A percentile compares a stretch with the other conserved stretches of the same genome.
phyloP scores from a whole-genome alignment of 2,797 vertebrate species.

The Carcharodon carcharias region DNA sequence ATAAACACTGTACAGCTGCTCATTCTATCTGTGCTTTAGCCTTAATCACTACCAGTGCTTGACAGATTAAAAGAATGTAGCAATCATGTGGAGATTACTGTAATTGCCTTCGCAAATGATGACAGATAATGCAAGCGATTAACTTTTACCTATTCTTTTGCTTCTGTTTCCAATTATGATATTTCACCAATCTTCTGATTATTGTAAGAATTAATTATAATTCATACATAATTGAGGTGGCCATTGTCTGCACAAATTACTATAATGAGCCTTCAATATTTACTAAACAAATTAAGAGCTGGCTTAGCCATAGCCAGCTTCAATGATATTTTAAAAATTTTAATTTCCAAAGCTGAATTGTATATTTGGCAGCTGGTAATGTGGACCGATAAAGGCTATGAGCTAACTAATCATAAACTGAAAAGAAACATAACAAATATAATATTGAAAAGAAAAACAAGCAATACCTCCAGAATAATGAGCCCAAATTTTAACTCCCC shows the following conservation, averaged over 20 bases:
- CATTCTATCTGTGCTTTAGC: background rate
- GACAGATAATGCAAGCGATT: constrained; percentile 22
- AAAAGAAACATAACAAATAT: background rate
- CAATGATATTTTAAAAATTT: background rate
- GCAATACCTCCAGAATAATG: background rate
- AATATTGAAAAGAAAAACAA: background rate
- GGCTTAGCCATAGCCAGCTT: background rate
- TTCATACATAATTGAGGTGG: background rate
- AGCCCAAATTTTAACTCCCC: background rate
- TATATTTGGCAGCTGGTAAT: background rate
- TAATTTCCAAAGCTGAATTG: background rate
- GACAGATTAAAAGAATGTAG: constrained; percentile 28
- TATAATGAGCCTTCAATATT: background rate
- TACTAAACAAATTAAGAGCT: background rate
- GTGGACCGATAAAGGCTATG: background rate
- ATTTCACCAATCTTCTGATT: constrained; percentile 12
- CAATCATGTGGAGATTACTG: constrained; percentile 33
- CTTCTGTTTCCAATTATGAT: constrained; percentile 26
- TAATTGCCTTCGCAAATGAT: constrained; percentile 7
- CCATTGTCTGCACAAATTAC: constrained; percentile 16
- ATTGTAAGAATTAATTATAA: constrained; percentile 7
- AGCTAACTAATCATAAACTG: background rate
- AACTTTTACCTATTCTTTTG: constrained; percentile 26
- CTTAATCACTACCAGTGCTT: constrained; percentile 8
- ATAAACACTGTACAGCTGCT: background rate